Evolutionary conservation across 2,888 invertebrate species (phyloP), one percentile per base, ranked within the genome.

Genomic region (Pyrrhia umbra): DNA sequence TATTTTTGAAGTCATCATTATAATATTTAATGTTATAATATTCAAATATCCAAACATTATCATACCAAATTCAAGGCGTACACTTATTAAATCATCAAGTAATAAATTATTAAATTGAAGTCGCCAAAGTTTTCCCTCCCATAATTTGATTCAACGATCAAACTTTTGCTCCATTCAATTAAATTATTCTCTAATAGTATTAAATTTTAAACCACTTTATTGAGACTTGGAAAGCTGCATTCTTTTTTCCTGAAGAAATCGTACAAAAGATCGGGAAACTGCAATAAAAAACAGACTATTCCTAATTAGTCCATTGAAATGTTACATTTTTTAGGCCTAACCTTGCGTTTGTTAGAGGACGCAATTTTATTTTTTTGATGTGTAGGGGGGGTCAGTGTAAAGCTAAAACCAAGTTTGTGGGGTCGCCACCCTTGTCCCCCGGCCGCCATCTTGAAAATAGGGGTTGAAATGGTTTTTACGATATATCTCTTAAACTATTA

Each of bases 251-350:
- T 10, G 3, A n/a, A 45, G 0, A 2, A 30, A 21, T 52, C 3
- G 5, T n/a, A 20, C 42, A 13, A 25, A 18, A 54, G 42, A 34
- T 45, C 42, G 13, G 2, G 20, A 59, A 75, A 71, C 37, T 55
- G 50, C 30, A 59, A 70, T 75, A 70, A 58, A 67, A 78, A 37
- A 37, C 51, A 58, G 46, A 57, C 15, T 40, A 40, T 18, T 47
- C 18, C 0, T 42, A 47, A 1, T 61, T 4, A 2, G 20, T n/a
- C n/a, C n/a, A n/a, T n/a, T n/a, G n/a, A n/a, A n/a, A n/a, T n/a
- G n/a, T n/a, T n/a, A n/a, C n/a, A n/a, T n/a, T n/a, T n/a, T n/a
- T n/a, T n/a, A n/a, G n/a, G n/a, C n/a, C n/a, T n/a, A n/a, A n/a
- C n/a, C n/a, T n/a, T n/a, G n/a, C n/a, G n/a, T n/a, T n/a, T n/a